Conservation (phyloP, 2,113 vertebrate genomes). For the Nothoprocta pentlandii region DNA sequence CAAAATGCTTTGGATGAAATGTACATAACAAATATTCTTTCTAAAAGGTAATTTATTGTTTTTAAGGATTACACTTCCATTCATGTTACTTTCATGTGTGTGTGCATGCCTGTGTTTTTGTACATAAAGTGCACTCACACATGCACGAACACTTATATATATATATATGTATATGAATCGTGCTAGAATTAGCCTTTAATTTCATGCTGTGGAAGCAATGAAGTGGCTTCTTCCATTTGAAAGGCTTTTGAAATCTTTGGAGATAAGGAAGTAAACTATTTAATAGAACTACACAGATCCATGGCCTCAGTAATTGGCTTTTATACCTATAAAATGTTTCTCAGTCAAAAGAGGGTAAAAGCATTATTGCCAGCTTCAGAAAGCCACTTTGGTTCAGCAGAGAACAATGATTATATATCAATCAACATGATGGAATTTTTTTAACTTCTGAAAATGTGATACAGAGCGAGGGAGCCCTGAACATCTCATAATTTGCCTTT, state of each 20-base stretch:
- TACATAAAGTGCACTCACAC: neutral
- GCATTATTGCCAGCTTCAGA: neutral
- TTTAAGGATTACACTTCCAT: neutral
- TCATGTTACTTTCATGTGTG: neutral
- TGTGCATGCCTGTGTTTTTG: neutral
- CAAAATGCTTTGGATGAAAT: neutral
- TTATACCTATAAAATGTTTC: slow-evolving; percentile 19
- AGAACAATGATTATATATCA: neutral
- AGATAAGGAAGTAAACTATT: slow-evolving; percentile 21
- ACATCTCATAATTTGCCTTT: slow-evolving; percentile 4
- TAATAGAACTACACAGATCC: slow-evolving; percentile 20
- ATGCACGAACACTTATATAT: too few species aligned
- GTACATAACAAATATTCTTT: neutral
- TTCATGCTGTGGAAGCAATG: neutral
- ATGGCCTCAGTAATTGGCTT: slow-evolving; percentile 26
- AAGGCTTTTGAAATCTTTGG: slow-evolving; percentile 3
- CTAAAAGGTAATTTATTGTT: neutral
- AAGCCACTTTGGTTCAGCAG: neutral
- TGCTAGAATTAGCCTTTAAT: neutral
- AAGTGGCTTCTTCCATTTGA: neutral
- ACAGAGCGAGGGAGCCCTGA: neutral
- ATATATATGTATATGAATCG: neutral
- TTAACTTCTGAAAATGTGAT: neutral
- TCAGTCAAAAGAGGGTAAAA: neutral
- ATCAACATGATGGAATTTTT: neutral